Evolutionary conservation across 2,113 vertebrate species (phyloP).

Genomic region (Haemorhous mexicanus): DNA sequence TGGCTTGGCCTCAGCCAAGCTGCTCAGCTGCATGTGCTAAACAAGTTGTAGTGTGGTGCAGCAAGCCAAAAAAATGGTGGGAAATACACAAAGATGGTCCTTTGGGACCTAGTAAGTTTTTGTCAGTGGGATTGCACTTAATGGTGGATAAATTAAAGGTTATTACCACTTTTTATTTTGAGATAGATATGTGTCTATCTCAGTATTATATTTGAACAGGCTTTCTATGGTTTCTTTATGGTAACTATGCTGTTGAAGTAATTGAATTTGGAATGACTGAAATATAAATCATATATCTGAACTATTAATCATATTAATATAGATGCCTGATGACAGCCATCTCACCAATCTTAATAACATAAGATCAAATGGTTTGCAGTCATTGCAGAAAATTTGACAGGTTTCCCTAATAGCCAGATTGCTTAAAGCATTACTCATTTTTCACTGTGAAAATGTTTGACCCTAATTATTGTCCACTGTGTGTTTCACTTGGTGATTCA

Average conservation of each 20-base stretch:
- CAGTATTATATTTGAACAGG: background rate
- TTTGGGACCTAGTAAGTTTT: background rate
- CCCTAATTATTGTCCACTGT: conserved; percentile 8
- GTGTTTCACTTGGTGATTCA: conserved; percentile 17
- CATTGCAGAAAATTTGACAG: background rate
- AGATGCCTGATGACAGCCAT: background rate
- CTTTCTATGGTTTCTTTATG: background rate
- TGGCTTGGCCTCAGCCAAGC: background rate
- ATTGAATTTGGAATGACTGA: background rate
- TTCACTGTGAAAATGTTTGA: background rate
- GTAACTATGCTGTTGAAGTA: background rate
- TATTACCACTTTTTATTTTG: background rate
- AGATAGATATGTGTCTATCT: no score
- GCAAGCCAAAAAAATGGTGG: background rate
- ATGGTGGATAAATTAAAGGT: background rate
- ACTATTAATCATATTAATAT: background rate
- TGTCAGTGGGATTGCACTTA: background rate
- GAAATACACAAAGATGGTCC: background rate
- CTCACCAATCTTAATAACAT: background rate
- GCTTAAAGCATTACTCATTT: conserved; percentile 4
- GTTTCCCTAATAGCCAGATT: background rate
- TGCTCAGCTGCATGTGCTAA: background rate
- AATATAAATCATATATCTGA: background rate
- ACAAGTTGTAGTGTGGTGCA: background rate
- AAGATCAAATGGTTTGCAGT: background rate